Evolutionary conservation across 1,140 invertebrate genomes (phyloP).

Genomic region (Sinella curviseta): DNA sequence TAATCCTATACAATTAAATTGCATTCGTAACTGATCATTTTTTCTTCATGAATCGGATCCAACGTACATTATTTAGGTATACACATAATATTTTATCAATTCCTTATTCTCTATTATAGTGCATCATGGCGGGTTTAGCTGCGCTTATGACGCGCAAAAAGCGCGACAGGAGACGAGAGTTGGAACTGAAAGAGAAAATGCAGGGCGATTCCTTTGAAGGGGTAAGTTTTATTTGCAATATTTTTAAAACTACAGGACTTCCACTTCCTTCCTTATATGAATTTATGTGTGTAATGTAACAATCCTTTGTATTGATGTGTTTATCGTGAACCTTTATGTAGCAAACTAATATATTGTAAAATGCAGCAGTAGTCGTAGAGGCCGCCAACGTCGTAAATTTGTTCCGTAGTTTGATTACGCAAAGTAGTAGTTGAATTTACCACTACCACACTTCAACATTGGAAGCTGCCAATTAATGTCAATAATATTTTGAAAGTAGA

Average conservation of each 20-base stretch:
- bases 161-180: slow-evolving; percentile 33
- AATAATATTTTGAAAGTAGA: too few species aligned
- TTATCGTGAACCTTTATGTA: not conserved
- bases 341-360: not conserved
- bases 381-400: too few species aligned
- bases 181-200: slow-evolving; percentile 27
- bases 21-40: too few species aligned
- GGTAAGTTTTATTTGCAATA: not conserved
- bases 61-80: too few species aligned
- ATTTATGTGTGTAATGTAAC: not conserved
- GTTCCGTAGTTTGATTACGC: too few species aligned
- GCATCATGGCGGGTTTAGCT: slow-evolving; percentile 39
- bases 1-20: too few species aligned
- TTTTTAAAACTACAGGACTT: not conserved
- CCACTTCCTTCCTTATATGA: not conserved
- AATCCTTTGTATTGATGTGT: not conserved
- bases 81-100: too few species aligned
- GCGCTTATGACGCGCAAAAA: slow-evolving; percentile 41
- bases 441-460: too few species aligned
- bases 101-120: not conserved
- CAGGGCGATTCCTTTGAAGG: slow-evolving; percentile 26
- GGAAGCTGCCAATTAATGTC: too few species aligned
- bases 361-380: not conserved
- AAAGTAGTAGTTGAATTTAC: not conserved
- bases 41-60: too few species aligned